A percentile compares a stretch with the other conserved stretches of the same genome.
These are phyloP conservation scores for Chironomus tentans DNA, from an alignment of 2,888 invertebrate species.

Conservation along the genomic window DNA sequence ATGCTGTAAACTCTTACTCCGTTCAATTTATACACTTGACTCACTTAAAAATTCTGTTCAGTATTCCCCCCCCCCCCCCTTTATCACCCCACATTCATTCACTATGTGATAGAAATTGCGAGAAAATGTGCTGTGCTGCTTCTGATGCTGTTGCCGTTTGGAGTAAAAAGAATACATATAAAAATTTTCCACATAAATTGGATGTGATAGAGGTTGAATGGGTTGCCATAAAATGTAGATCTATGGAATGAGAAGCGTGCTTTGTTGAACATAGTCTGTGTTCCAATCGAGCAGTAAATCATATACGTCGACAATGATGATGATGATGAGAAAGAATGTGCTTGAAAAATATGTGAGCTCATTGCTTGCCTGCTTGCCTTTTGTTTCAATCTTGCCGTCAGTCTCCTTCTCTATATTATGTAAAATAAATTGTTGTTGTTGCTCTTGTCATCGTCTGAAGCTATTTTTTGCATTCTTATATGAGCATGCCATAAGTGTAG, in stretches of 20 bases:
- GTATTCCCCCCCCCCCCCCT: too few species aligned
- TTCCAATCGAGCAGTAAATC: slow-evolving; percentile 13
- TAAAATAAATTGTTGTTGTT: too few species aligned
- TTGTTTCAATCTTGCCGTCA: too few species aligned
- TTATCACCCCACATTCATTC: too few species aligned
- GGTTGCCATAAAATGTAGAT: neutral
- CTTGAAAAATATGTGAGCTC: neutral
- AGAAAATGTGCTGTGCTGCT: slow-evolving; percentile 6
- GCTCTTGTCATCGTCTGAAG: too few species aligned
- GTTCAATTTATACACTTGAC: too few species aligned
- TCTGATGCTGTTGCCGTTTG: neutral
- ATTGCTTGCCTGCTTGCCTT: neutral
- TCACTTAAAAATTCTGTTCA: too few species aligned
- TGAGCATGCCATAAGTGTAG: too few species aligned
- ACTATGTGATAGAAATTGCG: neutral
- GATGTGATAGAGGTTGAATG: slow-evolving; percentile 3
- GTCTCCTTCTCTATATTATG: too few species aligned
- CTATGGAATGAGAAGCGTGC: neutral
- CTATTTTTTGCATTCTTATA: too few species aligned
- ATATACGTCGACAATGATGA: slow-evolving; percentile 8
- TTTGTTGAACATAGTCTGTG: neutral
- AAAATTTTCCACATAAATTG: slow-evolving; percentile 17
- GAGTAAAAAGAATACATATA: neutral
- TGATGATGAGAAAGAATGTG: slow-evolving; percentile 16
- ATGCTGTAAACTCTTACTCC: too few species aligned